Evolutionary conservation across 2,113 vertebrate genomes (phyloP), one percentile per base, ranked within the genome.

Genomic region (Pristiophorus japonicus): DNA sequence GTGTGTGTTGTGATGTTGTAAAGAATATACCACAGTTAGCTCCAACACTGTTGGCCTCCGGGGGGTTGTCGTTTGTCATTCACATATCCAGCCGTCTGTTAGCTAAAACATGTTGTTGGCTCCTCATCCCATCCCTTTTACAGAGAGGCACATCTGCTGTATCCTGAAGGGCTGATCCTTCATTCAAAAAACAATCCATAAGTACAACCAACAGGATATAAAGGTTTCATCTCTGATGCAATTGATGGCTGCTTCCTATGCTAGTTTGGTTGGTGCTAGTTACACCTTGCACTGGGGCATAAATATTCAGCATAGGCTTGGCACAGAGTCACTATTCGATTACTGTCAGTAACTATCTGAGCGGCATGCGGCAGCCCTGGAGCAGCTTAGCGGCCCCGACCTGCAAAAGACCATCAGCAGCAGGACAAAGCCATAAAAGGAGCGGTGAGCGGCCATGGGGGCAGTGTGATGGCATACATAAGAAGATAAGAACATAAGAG

Each of bases 161-260:
- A 59, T 59, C 87, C 87, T 59, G 87, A 30, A 90, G 87, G 87
- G 51, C 27, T 59, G 88, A 92, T 92, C 30, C 59, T 92, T 92
- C 88, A 63, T 92, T 92, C 34, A 38, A 92, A 92, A 63, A 63
- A 34, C 34, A 20, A 92, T 92, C 59, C 34, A 20, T 59, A 22
- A 38, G n/a, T 63, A 92, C 16, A 65, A 1, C 87, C 30, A 90
- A 92, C 59, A 92, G 88, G 14, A 65, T 62, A 59, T 59, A 90
- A 90, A 59, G 87, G 55, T 90, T 55, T 91, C 55, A 63, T n/a
- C 34, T 91, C 88, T 92, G 88, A 92, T 92, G 88, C 88, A 92
- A 38, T 92, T 65, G 88, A 63, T 65, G 88, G n/a, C 62, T 65
- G 18, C 88, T 92, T 92, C 88, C 88, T 38, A 38, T 45, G 6